These are phyloP conservation scores for Drepana falcataria DNA, from an alignment of 2,888 invertebrate genomes.

Conservation along the genomic window DNA sequence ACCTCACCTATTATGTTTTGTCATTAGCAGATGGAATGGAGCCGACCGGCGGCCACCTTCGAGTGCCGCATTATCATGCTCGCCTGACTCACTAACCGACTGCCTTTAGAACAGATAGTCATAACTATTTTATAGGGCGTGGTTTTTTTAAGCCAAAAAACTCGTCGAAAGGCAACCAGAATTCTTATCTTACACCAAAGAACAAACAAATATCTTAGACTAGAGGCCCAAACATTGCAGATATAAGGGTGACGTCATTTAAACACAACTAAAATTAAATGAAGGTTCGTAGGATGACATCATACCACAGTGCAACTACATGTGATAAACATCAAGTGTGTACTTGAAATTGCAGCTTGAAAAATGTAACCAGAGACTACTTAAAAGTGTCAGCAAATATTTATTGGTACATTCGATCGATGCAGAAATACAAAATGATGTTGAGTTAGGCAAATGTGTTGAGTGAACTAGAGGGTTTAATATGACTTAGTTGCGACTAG, in stretches of 20 bases:
- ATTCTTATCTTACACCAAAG: neutral
- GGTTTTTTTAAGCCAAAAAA: slow-evolving; percentile 16
- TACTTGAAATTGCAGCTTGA: too few species aligned
- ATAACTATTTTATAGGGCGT: slow-evolving; percentile 31
- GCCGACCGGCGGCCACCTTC: slow-evolving; percentile 7
- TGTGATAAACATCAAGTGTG: neutral
- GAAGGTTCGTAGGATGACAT: slow-evolving; percentile 34
- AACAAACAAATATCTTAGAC: neutral
- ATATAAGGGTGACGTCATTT: slow-evolving; percentile 39
- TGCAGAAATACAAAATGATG: too few species aligned
- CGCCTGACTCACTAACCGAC: slow-evolving; percentile 32
- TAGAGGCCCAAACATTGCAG: slow-evolving; percentile 12
- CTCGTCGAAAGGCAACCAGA: neutral
- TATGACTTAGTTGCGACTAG: too few species aligned
- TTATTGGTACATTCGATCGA: too few species aligned
- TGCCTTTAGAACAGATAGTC: slow-evolving; percentile 22
- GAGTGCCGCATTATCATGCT: slow-evolving; percentile 33
- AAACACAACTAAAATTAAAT: slow-evolving; percentile 31
- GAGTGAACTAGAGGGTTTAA: too few species aligned
- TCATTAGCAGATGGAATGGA: slow-evolving; percentile 40
- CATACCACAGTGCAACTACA: slow-evolving; percentile 28
- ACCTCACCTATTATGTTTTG: slow-evolving; percentile 52
- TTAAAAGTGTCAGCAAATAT: too few species aligned
- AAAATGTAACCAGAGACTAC: too few species aligned
- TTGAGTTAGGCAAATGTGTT: too few species aligned